These are phyloP conservation scores for Eupithecia subfuscata DNA, from an alignment of 2,888 invertebrate species.

Conservation along the genomic window DNA sequence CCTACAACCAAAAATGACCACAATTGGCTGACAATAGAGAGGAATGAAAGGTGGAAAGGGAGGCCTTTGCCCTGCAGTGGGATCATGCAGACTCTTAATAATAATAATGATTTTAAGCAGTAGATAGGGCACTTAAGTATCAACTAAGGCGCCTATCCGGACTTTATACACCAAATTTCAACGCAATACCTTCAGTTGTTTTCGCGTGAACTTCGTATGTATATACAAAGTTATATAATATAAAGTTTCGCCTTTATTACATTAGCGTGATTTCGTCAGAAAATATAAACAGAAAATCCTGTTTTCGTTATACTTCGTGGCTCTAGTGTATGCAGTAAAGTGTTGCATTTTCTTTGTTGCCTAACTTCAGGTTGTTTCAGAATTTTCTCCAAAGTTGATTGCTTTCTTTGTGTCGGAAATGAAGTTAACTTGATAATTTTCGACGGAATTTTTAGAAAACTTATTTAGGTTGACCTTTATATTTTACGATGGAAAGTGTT, in stretches of 20 bases:
- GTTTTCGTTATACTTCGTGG: neutral
- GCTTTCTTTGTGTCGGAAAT: constrained; percentile 26
- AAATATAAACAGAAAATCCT: neutral
- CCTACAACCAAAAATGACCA: too few relatives aligned
- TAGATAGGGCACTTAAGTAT: too few relatives aligned
- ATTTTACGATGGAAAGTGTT: neutral
- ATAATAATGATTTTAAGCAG: too few relatives aligned
- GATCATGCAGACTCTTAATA: too few relatives aligned
- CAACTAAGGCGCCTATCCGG: too few relatives aligned
- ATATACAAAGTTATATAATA: too few relatives aligned
- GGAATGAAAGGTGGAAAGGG: too few relatives aligned
- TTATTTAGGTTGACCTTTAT: neutral
- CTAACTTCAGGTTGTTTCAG: constrained; percentile 10
- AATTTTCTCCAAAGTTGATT: constrained; percentile 19
- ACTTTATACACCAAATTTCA: too few relatives aligned
- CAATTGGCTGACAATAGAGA: too few relatives aligned
- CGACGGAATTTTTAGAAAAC: neutral
- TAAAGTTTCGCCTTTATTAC: neutral
- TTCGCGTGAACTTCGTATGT: neutral
- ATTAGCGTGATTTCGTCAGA: neutral
- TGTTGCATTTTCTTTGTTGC: constrained; percentile 15
- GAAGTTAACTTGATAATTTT: constrained; percentile 12
- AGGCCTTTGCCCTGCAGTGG: too few relatives aligned
- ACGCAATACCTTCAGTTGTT: neutral
- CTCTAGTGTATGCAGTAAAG: neutral